Evolutionary conservation across 1,140 invertebrate species (phyloP), one percentile per base, ranked within the genome.

Genomic region (Subanguina moxae): DNA sequence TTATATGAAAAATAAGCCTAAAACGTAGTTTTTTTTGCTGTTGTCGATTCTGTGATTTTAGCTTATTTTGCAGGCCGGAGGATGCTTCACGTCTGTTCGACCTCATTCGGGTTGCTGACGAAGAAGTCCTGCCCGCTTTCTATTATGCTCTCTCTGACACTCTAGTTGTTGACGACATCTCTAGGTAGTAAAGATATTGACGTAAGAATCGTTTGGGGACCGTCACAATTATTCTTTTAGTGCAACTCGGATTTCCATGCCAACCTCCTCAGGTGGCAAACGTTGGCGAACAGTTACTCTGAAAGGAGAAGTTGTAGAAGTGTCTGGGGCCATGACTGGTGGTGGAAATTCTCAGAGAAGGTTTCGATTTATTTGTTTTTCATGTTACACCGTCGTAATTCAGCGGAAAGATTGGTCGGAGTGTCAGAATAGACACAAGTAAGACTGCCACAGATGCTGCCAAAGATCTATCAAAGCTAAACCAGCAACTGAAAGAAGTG

Each of bases 281-380:
- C 85, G 93, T 59, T 91, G 88, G 80, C 86, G 94, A 28, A 92
- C 97, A 0, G 94, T 97, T 0, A 94, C 94, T 0, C 82, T 94
- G 0, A 87, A 88, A 27, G 95, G 95, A 58, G 90, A 96, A 76
- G 83, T 61, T 0, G 92, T 97, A 75, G 94, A 97, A 82, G 85
- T 88, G 0, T 87, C 89, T 68, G 91, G 90, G 89, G 91, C 93
- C 8, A 94, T 97, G 92, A 90, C 89, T 73, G 94, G 94, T 57
- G 94, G 94, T 76, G 94, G 94, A 42, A 82, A 80, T 57, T 38
- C 25, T n/a, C 48, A 71, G 30, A 15, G 21, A 63, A 23, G 48
- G 32, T 74, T 27, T 67, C n/a, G n/a, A n/a, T n/a, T n/a, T n/a
- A n/a, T n/a, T n/a, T n/a, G n/a, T n/a, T n/a, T n/a, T n/a, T n/a